Conservation (phyloP, 1,140 invertebrate genomes). For the Drosophila persimilis region DNA sequence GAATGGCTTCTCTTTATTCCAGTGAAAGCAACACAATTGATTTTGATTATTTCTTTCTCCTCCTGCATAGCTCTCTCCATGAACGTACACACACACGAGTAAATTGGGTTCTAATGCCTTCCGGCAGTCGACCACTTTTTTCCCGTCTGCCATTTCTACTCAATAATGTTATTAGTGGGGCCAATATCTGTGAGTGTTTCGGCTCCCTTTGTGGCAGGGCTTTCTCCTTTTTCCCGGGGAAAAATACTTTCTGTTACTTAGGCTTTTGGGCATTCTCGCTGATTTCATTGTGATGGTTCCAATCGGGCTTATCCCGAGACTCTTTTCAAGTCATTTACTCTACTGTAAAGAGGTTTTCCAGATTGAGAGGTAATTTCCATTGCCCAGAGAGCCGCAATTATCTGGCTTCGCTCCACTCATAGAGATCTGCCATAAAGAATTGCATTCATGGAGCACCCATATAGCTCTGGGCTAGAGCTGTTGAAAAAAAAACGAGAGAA, state of each 20-base stretch:
- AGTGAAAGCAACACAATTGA: constrained; percentile 61
- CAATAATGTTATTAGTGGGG: constrained; percentile 75
- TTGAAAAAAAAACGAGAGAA: constrained; percentile 22
- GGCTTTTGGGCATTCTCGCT: constrained; percentile 40
- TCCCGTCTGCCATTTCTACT: constrained; percentile 43
- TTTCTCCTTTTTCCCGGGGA: constrained; percentile 17
- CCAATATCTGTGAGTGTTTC: constrained; percentile 65
- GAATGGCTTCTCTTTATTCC: constrained; percentile 33
- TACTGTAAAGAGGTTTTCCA: constrained; percentile 8
- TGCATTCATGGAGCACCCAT: constrained; percentile 11
- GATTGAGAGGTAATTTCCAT: constrained; percentile 8
- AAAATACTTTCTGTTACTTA: constrained; percentile 66
- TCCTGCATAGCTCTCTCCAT: background rate
- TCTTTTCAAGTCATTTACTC: background rate
- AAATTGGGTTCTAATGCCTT: constrained; percentile 67
- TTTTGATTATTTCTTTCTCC: constrained; percentile 61
- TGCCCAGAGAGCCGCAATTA: background rate
- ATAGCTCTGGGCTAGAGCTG: too few relatives aligned
- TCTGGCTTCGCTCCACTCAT: constrained; percentile 6
- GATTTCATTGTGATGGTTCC: constrained; percentile 77
- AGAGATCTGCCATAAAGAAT: constrained; percentile 21
- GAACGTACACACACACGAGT: constrained; percentile 23
- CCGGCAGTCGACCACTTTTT: constrained; percentile 23
- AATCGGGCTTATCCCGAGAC: constrained; percentile 23
- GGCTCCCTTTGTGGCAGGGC: constrained; percentile 42